Percentiles rank a stretch among this genome's conserved stretches.
Conservation (phyloP, 1,140 invertebrate genomes). For the Andricus grossulariae region DNA sequence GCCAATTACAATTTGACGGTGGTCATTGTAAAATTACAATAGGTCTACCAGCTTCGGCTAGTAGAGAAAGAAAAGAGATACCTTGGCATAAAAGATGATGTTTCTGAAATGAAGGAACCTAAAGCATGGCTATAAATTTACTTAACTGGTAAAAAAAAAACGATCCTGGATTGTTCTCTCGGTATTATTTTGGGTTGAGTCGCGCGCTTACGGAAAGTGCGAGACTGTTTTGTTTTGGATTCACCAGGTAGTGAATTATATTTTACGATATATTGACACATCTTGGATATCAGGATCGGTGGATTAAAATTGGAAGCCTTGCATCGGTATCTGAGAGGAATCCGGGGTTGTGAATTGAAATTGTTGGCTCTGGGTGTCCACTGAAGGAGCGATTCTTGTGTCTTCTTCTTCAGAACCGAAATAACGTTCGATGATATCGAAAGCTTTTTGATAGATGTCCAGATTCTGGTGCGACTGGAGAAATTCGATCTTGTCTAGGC, state of each 20-base stretch:
- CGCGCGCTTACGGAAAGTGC: not conserved
- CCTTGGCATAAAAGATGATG: not conserved
- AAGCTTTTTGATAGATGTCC: constrained; percentile 97
- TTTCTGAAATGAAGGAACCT: not conserved
- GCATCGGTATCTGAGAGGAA: constrained; percentile 81
- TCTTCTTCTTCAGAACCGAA: constrained; percentile 95
- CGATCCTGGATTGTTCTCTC: constrained; percentile 12
- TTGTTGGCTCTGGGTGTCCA: constrained; percentile 86
- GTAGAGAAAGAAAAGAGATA: not conserved
- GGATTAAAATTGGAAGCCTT: constrained; percentile 87
- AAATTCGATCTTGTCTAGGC: constrained; percentile 98
- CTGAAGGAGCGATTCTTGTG: constrained; percentile 85
- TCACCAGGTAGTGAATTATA: constrained; percentile 13
- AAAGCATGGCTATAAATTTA: constrained; percentile 7
- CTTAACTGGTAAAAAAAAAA: constrained; percentile 5
- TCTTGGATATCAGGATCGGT: constrained; percentile 31
- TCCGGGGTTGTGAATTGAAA: constrained; percentile 86
- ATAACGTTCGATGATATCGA: constrained; percentile 97
- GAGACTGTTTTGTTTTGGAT: not conserved
- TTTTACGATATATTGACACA: constrained; percentile 23
- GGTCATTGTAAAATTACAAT: not conserved
- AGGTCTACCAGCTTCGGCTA: not conserved
- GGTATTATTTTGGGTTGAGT: constrained; percentile 6
- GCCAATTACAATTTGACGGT: not conserved
- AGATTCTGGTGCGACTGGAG: constrained; percentile 97